Evolutionary conservation across 2,113 vertebrate genomes (phyloP), one percentile per base, ranked within the genome.

Genomic region (Muntiacus reevesi): DNA sequence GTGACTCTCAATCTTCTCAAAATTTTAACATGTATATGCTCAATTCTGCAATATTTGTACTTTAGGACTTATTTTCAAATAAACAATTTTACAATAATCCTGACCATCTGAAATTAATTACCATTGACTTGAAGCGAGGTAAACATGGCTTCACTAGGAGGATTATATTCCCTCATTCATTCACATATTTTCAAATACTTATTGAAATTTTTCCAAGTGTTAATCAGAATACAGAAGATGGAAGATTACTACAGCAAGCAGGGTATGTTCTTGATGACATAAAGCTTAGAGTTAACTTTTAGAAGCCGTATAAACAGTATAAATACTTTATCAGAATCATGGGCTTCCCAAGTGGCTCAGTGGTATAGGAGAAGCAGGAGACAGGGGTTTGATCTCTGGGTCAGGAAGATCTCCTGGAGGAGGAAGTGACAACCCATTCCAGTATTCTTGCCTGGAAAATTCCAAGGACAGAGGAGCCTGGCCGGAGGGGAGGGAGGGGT

Each of bases 401-500:
- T 25, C 36, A 74, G 36, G 71, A 74, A 74, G 21, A 25, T 74
- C 19, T 71, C 21, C 36, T 43, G 36, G 4, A 74, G 71, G 71
- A 43, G 36, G 2, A 74, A 40, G 43, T 74, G 36, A 43, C 36
- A 74, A 74, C 36, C 2, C 36, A 74, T 25, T 74, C 36, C 36
- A 74, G 8, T 43, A 74, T 43, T 74, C 67, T 40, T 74, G 71
- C 71, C 71, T 74, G 71, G 19, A 74, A 25, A 74, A 74, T 74
- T 13, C 21, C 36, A 74, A 40, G 36, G 36, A 43, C 21, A 74
- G 36, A 43, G 21, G 71, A 74, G 59, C 59, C 71, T 67, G 17
- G n/a, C 10, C 47, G 47, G 45, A 12, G 12, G 47, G 47, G 11
- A 12, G 11, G 11, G 11, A 2, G n/a, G 1, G n/a, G n/a, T 0